Evolutionary conservation across 2,888 invertebrate species (phyloP), one percentile per base, ranked within the genome.

Genomic region (Syritta pipiens): DNA sequence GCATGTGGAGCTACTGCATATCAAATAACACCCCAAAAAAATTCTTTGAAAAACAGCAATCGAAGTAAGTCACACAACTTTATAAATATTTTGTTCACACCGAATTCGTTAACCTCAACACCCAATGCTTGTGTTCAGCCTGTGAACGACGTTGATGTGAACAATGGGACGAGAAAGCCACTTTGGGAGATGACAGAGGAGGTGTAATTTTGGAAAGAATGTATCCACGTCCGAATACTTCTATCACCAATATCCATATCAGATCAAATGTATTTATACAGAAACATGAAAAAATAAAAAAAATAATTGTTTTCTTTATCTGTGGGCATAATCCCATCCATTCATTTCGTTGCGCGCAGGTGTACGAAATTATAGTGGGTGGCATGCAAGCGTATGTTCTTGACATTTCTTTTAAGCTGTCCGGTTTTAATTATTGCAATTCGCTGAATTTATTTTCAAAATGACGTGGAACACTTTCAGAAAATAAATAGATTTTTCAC

Each of bases 341-440:
- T 37, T 20, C 26, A 14, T 19, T 51, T 44, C 46, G 20, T 19
- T 37, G 10, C 26, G 20, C 35, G 46, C 37, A 55, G 55, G 40
- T 49, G 24, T 14, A 22, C 32, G 4, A 59, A 55, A 55, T 71
- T 30, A 24, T 63, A 63, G 28, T 35, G 19, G 44, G 10, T 10
- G 17, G 28, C 24, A 59, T 37, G 40, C 32, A 19, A 49, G 12
- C 22, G 24, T 68, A 22, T 68, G 28, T 28, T 46, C 22, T 53
- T 55, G 48, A 28, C 30, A 30, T 26, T 10, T 20, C 48, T 71
- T 44, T 53, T 46, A 63, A 42, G 44, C 62, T 53, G 46, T 71
- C 46, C 40, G 46, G 46, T 53, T 65, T 65, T 62, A 53, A 62
- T 62, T 71, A 62, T 62, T 62, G 35, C 62, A 48, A 40, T 63